Base-by-base conservation (phyloP, 2,797 vertebrate genomes). In the Crax fasciolata region DNA sequence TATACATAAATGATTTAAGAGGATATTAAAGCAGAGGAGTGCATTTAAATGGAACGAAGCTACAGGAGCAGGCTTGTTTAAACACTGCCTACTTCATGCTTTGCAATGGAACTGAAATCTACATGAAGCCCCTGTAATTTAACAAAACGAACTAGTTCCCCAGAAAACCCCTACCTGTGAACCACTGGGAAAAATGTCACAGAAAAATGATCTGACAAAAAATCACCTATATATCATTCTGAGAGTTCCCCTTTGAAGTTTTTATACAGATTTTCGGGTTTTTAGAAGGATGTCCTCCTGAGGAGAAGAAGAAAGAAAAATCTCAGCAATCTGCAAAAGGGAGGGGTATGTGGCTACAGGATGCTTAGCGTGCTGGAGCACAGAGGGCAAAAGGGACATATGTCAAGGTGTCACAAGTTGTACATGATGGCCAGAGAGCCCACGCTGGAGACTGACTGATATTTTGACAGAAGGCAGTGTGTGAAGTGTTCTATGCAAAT, bases 401-500 rank as follows among this genome's bases (percentile, higher is more conserved):
- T 49, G 51, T 83, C 81, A 67, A 41, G 73, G 59, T 92, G 55
- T 86, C 75, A 93, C 57, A 51, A 67, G 35, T 7, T 44, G 73
- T 65, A 65, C 62, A 21, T 3, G 27, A 46, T 71, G 72, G 24
- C 62, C 67, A 77, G 67, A 94, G 74, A 87, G 48, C 46, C 10
- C 3, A 76, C 2, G 3, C 23, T 67, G 59, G 61, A 87, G 21
- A 63, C 20, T 20, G 48, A 87, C 1, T 8, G 74, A 20, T 93
- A 66, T 74, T 95, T 94, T 96, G 86, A 95, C 79, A 94, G 82
- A 39, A 93, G 23, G 18, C 76, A 32, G 67, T 51, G 41, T 39
- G 49, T 65, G 41, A 91, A 88, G 58, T 65, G 41, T 93, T 90
- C 62, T 86, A 84, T 95, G 93, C 76, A 96, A 97, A 97, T 96